Evolutionary conservation across 2,888 invertebrate genomes (phyloP).

Genomic region (Allolobophora icterica): DNA sequence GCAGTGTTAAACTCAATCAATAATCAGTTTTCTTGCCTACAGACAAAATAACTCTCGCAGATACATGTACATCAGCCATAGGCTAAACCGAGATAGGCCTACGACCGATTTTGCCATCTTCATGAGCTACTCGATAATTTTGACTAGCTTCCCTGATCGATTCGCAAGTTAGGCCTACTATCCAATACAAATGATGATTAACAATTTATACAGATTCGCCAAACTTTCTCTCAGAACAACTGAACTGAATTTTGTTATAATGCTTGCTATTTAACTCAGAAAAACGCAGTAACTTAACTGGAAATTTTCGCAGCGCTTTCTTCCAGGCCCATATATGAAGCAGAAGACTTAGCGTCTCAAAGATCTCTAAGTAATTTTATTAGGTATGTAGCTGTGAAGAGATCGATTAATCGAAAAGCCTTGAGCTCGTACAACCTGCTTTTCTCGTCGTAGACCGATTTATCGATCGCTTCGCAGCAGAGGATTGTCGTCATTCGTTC

Average conservation of each 20-base stretch:
- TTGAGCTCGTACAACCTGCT: background rate
- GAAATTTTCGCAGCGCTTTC: background rate
- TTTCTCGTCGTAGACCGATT: background rate
- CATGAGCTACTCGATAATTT: no score
- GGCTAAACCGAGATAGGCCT: background rate
- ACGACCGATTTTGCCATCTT: no score
- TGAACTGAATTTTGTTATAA: background rate
- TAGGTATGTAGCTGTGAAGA: background rate
- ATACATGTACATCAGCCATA: background rate
- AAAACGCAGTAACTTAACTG: background rate
- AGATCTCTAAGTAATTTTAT: background rate
- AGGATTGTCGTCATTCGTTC: background rate
- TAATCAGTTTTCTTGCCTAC: background rate
- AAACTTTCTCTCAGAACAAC: background rate
- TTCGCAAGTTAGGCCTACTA: background rate
- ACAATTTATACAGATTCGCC: background rate
- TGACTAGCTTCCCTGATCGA: background rate
- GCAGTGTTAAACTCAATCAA: background rate
- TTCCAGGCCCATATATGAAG: background rate
- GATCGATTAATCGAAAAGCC: background rate
- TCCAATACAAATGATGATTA: background rate
- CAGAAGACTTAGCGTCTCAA: no score
- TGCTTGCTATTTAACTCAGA: background rate
- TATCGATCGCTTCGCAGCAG: background rate
- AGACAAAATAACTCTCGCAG: background rate